Evolutionary conservation across 2,888 invertebrate genomes (phyloP).

Genomic region (Tenthredo distinguenda): DNA sequence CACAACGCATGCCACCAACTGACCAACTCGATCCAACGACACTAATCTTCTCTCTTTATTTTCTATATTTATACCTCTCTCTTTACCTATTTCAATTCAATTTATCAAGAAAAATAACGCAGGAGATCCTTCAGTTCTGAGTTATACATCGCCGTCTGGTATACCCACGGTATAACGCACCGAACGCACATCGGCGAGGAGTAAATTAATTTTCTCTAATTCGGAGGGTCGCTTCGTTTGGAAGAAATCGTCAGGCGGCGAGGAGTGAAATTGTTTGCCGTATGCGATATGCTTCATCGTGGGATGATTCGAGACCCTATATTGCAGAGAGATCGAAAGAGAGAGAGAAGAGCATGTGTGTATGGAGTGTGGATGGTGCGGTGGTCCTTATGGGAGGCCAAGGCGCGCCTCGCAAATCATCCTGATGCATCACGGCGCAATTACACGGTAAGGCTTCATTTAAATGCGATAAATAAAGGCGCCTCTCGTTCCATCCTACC

Average conservation of each 20-base stretch:
- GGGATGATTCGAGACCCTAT: background rate
- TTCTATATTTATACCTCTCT: slow-evolving; percentile 50
- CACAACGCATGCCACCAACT: slow-evolving; percentile 66
- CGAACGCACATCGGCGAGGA: background rate
- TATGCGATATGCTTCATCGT: background rate
- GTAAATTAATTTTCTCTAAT: background rate
- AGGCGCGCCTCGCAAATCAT: slow-evolving; percentile 74
- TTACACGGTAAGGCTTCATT: slow-evolving; percentile 77
- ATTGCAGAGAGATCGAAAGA: background rate
- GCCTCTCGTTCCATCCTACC: slow-evolving; percentile 66
- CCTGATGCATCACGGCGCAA: slow-evolving; percentile 75
- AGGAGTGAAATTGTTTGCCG: background rate
- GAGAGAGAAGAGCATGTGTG: background rate
- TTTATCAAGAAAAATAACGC: slow-evolving; percentile 57
- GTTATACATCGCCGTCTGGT: background rate
- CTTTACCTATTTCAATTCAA: slow-evolving; percentile 52
- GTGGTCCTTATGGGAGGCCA: slow-evolving; percentile 39
- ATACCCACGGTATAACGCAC: background rate
- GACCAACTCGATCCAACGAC: slow-evolving; percentile 62
- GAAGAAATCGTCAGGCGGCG: background rate
- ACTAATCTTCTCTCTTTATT: slow-evolving; percentile 60
- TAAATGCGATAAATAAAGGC: slow-evolving; percentile 76
- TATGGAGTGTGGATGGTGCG: background rate
- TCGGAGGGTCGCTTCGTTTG: background rate
- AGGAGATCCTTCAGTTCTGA: background rate